These are phyloP conservation scores for Alviniconcha marisindica DNA, from an alignment of 1,140 invertebrate species.

Conservation along the genomic window DNA sequence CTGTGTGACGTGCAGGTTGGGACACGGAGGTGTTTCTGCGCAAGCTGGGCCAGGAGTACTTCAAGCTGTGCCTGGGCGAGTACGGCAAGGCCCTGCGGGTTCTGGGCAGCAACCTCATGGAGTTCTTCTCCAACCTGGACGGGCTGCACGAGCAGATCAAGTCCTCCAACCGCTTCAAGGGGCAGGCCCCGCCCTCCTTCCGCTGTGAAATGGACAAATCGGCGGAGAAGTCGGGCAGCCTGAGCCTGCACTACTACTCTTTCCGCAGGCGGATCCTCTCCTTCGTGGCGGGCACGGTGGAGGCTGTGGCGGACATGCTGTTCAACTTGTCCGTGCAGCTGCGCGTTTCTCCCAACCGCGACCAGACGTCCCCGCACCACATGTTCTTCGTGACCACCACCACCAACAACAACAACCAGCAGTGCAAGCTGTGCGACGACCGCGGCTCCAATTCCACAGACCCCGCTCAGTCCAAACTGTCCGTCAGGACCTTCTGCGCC, in stretches of 20 bases:
- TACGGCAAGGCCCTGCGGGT: conserved; percentile 70
- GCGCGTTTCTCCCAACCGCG: conserved; percentile 52
- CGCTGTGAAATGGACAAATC: conserved; percentile 77
- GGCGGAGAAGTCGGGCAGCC: conserved; percentile 13
- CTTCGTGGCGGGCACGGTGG: conserved; percentile 73
- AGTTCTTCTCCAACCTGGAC: conserved; percentile 74
- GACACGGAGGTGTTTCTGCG: conserved; percentile 44
- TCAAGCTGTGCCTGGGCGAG: conserved; percentile 63
- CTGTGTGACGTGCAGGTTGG: conserved; percentile 47
- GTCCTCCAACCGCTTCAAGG: conserved; percentile 60
- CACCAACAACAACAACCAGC: conserved; percentile 38
- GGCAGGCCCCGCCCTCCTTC: conserved; percentile 73
- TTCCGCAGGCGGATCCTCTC: conserved; percentile 67
- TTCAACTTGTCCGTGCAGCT: conserved; percentile 58
- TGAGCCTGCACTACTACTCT: conserved; percentile 75
- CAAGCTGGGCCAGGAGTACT: conserved; percentile 65
- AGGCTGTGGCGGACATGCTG: conserved; percentile 84
- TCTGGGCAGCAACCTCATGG: conserved; percentile 70
- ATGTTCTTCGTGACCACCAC: conserved; percentile 57
- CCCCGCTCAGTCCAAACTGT: conserved; percentile 64
- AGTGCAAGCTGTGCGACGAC: conserved; percentile 10
- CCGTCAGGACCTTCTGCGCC: conserved; percentile 87
- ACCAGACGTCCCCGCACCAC: conserved; percentile 58
- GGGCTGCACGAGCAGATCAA: conserved; percentile 72
- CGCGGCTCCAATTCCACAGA: conserved; percentile 45